Evolutionary conservation across 2,113 vertebrate genomes (phyloP).

Genomic region (Nerophis lumbriciformis): DNA sequence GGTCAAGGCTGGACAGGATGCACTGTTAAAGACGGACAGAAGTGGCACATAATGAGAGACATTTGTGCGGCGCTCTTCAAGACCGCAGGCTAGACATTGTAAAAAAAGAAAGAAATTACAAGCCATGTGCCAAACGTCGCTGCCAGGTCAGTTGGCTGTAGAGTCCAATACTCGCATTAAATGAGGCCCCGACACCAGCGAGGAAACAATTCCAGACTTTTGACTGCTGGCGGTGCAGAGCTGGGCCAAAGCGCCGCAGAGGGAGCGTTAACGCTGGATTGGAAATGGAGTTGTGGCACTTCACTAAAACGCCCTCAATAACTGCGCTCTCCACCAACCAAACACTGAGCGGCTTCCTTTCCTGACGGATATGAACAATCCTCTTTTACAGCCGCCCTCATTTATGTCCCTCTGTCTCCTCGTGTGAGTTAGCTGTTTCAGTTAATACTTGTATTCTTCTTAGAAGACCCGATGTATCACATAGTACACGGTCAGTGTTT

Average conservation of each 20-base stretch:
- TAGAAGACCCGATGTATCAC: no score
- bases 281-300: constrained; percentile 45
- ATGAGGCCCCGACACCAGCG: constrained; percentile 54
- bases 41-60: constrained; percentile 7
- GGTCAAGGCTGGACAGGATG: not conserved
- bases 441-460: no score
- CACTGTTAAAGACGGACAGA: not conserved
- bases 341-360: constrained; percentile 8
- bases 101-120: constrained; percentile 34
- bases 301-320: constrained; percentile 28
- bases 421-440: no score
- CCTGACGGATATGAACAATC: no score
- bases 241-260: constrained; percentile 39
- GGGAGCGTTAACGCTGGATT: constrained; percentile 40
- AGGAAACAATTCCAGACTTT: constrained; percentile 50
- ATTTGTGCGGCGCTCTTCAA: constrained; percentile 8
- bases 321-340: constrained; percentile 18
- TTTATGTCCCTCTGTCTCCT: no score
- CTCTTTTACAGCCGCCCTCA: no score
- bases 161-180: constrained; percentile 46
- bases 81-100: constrained; percentile 23
- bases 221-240: constrained; percentile 30
- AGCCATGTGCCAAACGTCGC: constrained; percentile 28
- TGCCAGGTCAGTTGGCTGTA: constrained; percentile 34
- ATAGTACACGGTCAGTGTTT: no score